Evolutionary conservation across 1,140 invertebrate species (phyloP), one percentile per base, ranked within the genome.

Genomic region (Heliconius hewitsoni): DNA sequence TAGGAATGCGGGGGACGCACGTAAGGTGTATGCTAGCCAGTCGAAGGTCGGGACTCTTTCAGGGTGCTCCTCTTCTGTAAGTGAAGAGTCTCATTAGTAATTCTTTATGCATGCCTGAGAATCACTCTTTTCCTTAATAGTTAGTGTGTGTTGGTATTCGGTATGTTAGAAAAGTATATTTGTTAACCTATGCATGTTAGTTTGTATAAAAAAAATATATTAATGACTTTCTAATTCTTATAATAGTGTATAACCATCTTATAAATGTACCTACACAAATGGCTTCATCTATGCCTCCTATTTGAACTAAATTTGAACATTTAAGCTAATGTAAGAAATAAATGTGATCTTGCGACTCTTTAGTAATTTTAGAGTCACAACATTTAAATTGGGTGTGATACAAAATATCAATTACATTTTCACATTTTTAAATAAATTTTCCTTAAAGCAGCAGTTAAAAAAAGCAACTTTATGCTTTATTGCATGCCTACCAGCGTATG

Each of bases 51-150:
- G 93, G 78, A 94, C 90, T 87, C 91, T 95, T n/a, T 95, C 94
- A 57, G 93, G 93, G 83, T 95, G 94, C 86, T 95, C 94, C 76
- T 95, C 94, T 86, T 95, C 94, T 78, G 94, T 95, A 93, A 93
- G 92, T 94, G 85, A 70, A 80, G 18, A 77, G 79, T 73, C 85
- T 78, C 80, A 85, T 84, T 81, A 79, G 55, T 73, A 81, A 74
- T 71, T 37, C 52, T 71, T 75, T 78, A 60, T 78, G 71, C 72
- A 57, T 81, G 80, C 70, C 70, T 83, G 76, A 87, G 83, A 86
- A 52, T 82, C 46, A 78, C 71, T 78, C 23, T 66, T 57, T 71
- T 71, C 77, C 71, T 78, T 71, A 71, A 52, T 52, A 30, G 73
- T 70, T 8, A 27, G 27, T 76, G 30, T 18, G 8, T n/a, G 23